Percentiles rank a stretch among this genome's conserved stretches.
Conservation (phyloP, 2,888 invertebrate species). For the Diabrotica balteata region DNA sequence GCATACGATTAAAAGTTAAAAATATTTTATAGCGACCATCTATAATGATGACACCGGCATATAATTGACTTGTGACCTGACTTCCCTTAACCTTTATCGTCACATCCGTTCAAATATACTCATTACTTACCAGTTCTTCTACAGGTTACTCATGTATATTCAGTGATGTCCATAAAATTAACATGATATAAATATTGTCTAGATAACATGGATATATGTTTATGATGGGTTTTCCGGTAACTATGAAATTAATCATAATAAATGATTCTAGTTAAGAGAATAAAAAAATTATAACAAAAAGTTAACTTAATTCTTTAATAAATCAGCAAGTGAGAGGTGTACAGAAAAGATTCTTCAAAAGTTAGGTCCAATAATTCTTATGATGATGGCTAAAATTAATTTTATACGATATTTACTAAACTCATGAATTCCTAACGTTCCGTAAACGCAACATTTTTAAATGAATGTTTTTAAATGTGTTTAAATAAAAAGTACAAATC, state of each 20-base stretch:
- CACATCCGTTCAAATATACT: slow-evolving; percentile 55
- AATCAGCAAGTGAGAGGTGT: neutral
- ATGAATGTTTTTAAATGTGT: too few relatives aligned
- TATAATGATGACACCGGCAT: slow-evolving; percentile 54
- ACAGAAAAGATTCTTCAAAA: neutral
- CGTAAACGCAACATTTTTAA: too few relatives aligned
- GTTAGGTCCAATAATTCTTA: too few relatives aligned
- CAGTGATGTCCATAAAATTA: slow-evolving; percentile 36
- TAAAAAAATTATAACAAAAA: slow-evolving; percentile 8
- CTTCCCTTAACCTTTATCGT: slow-evolving; percentile 56
- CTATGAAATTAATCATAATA: slow-evolving; percentile 17
- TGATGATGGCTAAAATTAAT: too few relatives aligned
- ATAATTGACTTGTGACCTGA: slow-evolving; percentile 54
- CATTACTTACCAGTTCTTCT: slow-evolving; percentile 43
- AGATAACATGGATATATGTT: slow-evolving; percentile 19
- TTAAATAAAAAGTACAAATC: too few relatives aligned
- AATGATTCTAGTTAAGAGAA: slow-evolving; percentile 1
- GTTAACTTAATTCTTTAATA: neutral
- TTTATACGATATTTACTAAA: too few relatives aligned
- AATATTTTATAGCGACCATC: slow-evolving; percentile 35
- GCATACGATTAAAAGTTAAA: slow-evolving; percentile 15
- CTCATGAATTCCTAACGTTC: too few relatives aligned
- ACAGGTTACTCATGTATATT: slow-evolving; percentile 45
- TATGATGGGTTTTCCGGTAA: slow-evolving; percentile 10
- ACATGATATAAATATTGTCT: slow-evolving; percentile 32